Evolutionary conservation across 2,888 invertebrate genomes (phyloP).

Genomic region (Lepas anatifera): DNA sequence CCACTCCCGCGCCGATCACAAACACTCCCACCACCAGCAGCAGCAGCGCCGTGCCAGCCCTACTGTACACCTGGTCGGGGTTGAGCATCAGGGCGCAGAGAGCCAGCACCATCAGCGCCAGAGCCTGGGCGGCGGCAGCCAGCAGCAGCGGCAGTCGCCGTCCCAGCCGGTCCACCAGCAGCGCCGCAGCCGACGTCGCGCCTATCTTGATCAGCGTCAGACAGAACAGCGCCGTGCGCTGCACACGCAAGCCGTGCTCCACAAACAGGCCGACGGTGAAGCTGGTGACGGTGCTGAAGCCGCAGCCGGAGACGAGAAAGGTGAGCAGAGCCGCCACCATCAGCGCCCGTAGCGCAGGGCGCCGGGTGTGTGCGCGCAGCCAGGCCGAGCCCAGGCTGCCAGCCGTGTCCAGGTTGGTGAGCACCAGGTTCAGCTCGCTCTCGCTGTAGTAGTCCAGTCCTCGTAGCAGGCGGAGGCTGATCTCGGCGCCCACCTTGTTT

Average conservation of each 20-base stretch:
- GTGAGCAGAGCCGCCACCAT: not conserved
- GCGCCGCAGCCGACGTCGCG: not conserved
- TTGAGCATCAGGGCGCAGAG: conserved; percentile 8
- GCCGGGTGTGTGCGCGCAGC: not conserved
- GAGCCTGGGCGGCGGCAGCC: not conserved
- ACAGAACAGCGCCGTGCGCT: not conserved
- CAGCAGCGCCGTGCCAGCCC: not conserved
- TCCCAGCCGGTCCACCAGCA: not conserved
- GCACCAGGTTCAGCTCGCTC: conserved; percentile 11
- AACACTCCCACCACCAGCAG: not conserved
- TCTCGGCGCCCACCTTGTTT: conserved; percentile 6
- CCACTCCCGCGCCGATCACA: conserved; percentile 4
- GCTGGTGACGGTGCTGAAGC: conserved; percentile 4
- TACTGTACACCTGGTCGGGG: not conserved
- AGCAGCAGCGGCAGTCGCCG: conserved; percentile 11
- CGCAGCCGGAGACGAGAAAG: not conserved
- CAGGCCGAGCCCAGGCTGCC: not conserved
- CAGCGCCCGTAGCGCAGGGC: not conserved
- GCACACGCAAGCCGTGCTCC: not conserved
- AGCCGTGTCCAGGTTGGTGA: not conserved
- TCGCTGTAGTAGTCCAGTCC: conserved; percentile 7
- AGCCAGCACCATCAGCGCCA: conserved; percentile 10
- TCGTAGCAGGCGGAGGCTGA: conserved; percentile 7
- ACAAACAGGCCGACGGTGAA: conserved; percentile 7
- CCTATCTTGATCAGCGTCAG: not conserved